Conservation (phyloP, 2,797 vertebrate genomes). For the Coregonus ussuriensis region DNA sequence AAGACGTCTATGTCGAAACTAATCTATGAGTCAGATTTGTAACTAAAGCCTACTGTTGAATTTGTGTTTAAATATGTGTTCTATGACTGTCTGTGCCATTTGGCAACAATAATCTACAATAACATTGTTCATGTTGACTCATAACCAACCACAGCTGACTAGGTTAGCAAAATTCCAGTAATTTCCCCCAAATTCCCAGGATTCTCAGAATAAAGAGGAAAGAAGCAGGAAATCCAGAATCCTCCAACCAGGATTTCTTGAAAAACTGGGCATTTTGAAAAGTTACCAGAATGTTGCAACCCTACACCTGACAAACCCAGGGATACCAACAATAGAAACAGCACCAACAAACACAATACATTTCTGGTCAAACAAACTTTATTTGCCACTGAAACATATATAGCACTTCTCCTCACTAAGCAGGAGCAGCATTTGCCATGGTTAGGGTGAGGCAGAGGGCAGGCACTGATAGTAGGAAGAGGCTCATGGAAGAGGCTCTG, state of each 20-base stretch:
- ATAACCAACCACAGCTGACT: not conserved
- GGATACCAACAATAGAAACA: conserved; percentile 42
- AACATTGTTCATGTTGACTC: not conserved
- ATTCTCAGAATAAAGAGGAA: not conserved
- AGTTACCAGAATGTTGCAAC: not conserved
- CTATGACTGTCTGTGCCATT: not conserved
- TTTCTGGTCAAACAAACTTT: conserved; percentile 65
- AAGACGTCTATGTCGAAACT: too few relatives aligned
- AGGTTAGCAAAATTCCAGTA: not conserved
- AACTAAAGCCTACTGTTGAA: too few relatives aligned
- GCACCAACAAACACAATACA: conserved; percentile 5
- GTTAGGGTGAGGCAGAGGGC: conserved; percentile 53
- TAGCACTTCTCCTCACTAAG: conserved; percentile 61
- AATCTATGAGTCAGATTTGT: too few relatives aligned
- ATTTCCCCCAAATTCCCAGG: not conserved
- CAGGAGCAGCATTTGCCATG: conserved; percentile 56
- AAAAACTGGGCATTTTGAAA: not conserved
- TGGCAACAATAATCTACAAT: not conserved
- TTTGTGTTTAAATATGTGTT: not conserved
- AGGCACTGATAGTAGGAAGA: conserved; percentile 45
- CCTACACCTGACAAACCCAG: conserved; percentile 26
- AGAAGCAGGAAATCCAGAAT: not conserved
- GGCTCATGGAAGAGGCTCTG: conserved; percentile 12
- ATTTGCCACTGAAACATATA: conserved; percentile 68
- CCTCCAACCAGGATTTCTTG: not conserved